Percentiles rank a stretch among this genome's conserved stretches.
phyloP scores from a whole-genome alignment of 2,888 invertebrate species.

The Teleiodes luculella region DNA sequence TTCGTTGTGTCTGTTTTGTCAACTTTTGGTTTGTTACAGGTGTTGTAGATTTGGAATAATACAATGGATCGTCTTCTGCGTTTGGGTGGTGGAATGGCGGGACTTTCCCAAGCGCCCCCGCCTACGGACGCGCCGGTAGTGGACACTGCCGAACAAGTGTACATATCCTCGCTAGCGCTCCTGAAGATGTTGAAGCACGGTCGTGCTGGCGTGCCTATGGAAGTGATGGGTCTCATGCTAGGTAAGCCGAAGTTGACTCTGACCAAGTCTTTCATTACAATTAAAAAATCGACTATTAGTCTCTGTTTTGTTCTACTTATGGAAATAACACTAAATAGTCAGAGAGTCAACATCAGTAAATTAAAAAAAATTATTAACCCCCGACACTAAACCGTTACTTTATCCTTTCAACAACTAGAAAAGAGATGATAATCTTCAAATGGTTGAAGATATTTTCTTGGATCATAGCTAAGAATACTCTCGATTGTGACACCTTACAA shows the following conservation, averaged over 20 bases:
- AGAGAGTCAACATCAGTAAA: too few species aligned
- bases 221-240: conserved; percentile 99
- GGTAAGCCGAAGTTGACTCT: conserved; percentile 79
- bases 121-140: conserved; percentile 99
- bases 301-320: too few species aligned
- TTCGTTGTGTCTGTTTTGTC: conserved; percentile 19
- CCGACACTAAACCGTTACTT: too few species aligned
- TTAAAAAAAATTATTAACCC: too few species aligned
- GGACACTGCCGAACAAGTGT: conserved; percentile 99
- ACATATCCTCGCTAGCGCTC: conserved; percentile 96
- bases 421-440: too few species aligned
- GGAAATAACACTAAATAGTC: too few species aligned
- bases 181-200: conserved; percentile 99
- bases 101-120: conserved; percentile 91
- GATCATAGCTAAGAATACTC: too few species aligned
- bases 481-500: too few species aligned
- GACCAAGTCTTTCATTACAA: too few species aligned
- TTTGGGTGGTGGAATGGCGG: conserved; percentile 93
- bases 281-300: too few species aligned
- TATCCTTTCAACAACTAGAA: too few species aligned
- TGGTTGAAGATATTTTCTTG: too few species aligned
- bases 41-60: conserved; percentile 34
- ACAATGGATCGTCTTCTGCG: conserved; percentile 96
- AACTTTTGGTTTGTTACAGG: conserved; percentile 43
- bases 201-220: conserved; percentile 99